Base-by-base conservation (phyloP, 2,888 invertebrate species). In the Ectobius pallidus region DNA sequence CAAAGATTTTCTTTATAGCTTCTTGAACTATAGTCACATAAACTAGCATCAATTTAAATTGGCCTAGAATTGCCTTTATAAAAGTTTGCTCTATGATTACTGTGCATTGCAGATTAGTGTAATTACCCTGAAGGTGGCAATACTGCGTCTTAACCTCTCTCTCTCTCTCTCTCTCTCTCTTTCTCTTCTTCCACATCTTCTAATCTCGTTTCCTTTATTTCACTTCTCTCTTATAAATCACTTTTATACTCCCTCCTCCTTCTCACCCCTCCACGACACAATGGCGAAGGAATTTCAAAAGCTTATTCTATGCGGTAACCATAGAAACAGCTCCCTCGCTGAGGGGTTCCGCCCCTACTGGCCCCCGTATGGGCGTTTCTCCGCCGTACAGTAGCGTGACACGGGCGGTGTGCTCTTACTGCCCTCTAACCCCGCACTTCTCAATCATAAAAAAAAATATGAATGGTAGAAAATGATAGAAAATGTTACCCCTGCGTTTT, bases 211-310 rank as follows among this genome's bases (percentile, higher is more conserved):
- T 70, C 70, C 58, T 70, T 65, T 44, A 65, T 65, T 65, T 46
- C 65, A 65, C 46, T 46, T 58, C n/a, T 20, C 70, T 70, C 70
- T 70, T 72, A 72, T 72, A 72, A 72, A 72, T 72, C 72, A 72
- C 69, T 72, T 72, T 69, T 72, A 72, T 69, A 72, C 69, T 72
- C 65, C 55, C 68, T 42, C 16, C 71, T 49, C 62, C 68, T 14
- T 55, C 30, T 6, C 72, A 68, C 55, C 55, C 58, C 72, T 55
- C 39, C 34, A 42, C 20, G 67, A 49, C 65, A 72, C 72, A 70
- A 70, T 70, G 70, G 73, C 73, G 70, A 65, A 55, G 73, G 70
- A 70, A 73, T 73, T 73, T 73, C 73, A 70, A 73, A 73, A 73
- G 73, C 73, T 73, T 70, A 70, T 73, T 73, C 73, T 72, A 72